Evolutionary conservation across 2,113 vertebrate genomes (phyloP), one percentile per base, ranked within the genome.

Genomic region (Xenotilapia longispinis): DNA sequence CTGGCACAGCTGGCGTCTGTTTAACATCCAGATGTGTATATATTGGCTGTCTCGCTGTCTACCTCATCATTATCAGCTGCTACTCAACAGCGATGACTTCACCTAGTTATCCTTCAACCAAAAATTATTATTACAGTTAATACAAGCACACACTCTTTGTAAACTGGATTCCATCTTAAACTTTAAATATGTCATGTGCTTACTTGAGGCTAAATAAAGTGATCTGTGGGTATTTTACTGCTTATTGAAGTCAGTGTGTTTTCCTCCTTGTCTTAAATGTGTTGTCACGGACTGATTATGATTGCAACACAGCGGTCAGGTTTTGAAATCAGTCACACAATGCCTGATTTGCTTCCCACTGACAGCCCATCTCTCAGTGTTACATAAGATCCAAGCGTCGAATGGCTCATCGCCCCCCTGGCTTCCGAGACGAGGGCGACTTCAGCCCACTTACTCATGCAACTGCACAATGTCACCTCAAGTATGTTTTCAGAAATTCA

Each of bases 41-140:
- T 94, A 92, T 78, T 92, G 87, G 90, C 80, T 94, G 92, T 96
- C 87, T 97, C 91, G 87, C 95, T 95, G 96, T 96, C 96, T 97
- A 97, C 96, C 96, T 97, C 96, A 96, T 94, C 93, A 90, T 84
- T 88, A 92, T 95, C 93, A 94, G 95, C 96, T 96, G 96, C 94
- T 96, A 93, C 78, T 81, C 78, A 95, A 94, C 94, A 94, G 93
- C 75, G 83, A 96, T 94, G 94, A 95, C 93, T 92, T 95, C 92
- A 94, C 91, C 87, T 93, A 92, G 88, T 89, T 94, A 92, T 93
- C 93, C 91, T 91, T 90, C 90, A 91, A 96, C 96, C 94, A 96
- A 95, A 96, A 86, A 89, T 82, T 63, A 91, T 42, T 82, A 60
- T 84, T 85, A 23, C 47, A 89, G 82, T 88, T 84, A 87, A 86